Percentiles rank a stretch among this genome's conserved stretches.
Evolutionary conservation across 53 echinoderm and acorn worm genomes (phyloP).

Genomic region (Antedon mediterranea): DNA sequence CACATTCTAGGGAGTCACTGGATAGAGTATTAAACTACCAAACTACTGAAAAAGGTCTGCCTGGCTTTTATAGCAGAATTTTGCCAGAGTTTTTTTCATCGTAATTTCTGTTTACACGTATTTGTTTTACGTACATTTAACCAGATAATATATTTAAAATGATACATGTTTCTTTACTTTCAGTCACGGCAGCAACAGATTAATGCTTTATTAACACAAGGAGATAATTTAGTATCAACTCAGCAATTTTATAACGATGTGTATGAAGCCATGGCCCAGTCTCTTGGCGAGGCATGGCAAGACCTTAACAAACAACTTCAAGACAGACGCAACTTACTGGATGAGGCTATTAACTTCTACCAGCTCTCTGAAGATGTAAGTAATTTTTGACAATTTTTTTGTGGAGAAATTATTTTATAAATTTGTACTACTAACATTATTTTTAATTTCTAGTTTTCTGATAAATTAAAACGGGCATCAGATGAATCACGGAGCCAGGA

Average conservation of each 20-base stretch:
- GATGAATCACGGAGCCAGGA: background rate
- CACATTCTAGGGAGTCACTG: too few relatives aligned
- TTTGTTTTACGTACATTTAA: too few relatives aligned
- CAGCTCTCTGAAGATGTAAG: constrained; percentile 54
- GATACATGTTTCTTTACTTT: background rate
- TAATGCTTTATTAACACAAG: constrained; percentile 79
- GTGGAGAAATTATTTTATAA: too few relatives aligned
- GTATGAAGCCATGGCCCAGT: constrained; percentile 95
- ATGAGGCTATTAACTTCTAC: constrained; percentile 70
- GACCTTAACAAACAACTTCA: constrained; percentile 72
- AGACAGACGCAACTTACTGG: constrained; percentile 57
- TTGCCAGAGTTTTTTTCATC: too few relatives aligned
- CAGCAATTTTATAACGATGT: constrained; percentile 97
- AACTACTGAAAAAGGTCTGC: too few relatives aligned
- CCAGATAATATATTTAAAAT: background rate
- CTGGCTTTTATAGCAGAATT: too few relatives aligned
- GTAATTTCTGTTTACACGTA: too few relatives aligned
- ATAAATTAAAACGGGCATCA: background rate
- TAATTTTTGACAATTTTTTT: background rate
- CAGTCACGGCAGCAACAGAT: constrained; percentile 96
- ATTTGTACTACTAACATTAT: too few relatives aligned
- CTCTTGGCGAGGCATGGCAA: constrained; percentile 89
- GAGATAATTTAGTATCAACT: constrained; percentile 86
- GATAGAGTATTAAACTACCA: too few relatives aligned
- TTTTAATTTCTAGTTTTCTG: background rate